Percentiles rank a stretch among this genome's conserved stretches.
phyloP scores from a whole-genome alignment of 2,888 invertebrate genomes.

The Molanna angustata region DNA sequence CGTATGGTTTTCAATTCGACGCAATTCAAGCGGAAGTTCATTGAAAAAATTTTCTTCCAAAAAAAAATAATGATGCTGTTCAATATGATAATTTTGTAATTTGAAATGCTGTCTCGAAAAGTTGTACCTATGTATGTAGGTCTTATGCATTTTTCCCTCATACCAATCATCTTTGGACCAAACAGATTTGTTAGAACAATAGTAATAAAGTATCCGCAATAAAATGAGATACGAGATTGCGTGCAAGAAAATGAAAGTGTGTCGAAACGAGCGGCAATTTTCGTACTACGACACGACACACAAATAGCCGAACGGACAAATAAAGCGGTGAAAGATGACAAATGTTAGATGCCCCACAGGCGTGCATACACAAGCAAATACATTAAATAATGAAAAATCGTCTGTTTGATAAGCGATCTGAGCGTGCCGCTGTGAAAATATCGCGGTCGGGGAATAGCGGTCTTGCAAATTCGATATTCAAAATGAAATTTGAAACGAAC shows the following conservation, averaged over 20 bases:
- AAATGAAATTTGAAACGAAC: constrained; percentile 6
- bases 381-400: constrained; percentile 13
- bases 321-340: constrained; percentile 11
- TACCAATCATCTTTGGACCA: no score
- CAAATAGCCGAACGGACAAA: constrained; percentile 18
- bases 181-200: no score
- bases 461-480: constrained; percentile 5
- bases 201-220: no score
- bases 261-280: constrained; percentile 5
- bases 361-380: constrained; percentile 16
- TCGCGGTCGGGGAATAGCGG: constrained; percentile 1
- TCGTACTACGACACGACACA: no score
- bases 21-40: no score
- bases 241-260: constrained; percentile 6
- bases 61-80: no score
- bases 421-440: constrained; percentile 15
- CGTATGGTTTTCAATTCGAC: no score
- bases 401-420: constrained; percentile 17
- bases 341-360: constrained; percentile 10
- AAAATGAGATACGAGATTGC: constrained; percentile 9
- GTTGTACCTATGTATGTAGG: no score
- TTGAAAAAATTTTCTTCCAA: no score
- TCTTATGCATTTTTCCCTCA: no score
- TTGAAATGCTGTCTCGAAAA: no score
- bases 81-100: no score